Evolutionary conservation across 2,888 invertebrate genomes (phyloP).

Genomic region (Hydrotaea cyrtoneurina): DNA sequence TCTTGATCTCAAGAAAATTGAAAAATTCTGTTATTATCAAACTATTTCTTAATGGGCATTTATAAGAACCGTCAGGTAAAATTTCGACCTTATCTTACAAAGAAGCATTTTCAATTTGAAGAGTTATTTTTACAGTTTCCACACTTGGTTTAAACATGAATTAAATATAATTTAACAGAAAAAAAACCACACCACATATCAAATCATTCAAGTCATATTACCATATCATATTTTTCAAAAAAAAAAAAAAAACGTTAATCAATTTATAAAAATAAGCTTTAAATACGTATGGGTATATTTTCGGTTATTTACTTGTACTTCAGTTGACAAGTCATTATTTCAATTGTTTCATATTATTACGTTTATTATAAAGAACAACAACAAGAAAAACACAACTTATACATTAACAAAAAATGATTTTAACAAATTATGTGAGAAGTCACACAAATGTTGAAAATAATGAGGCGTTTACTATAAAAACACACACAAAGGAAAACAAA

Average conservation of each 20-base stretch:
- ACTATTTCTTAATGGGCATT: too few species aligned
- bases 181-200: slow-evolving; percentile 68
- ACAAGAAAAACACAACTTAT: neutral
- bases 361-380: too few species aligned
- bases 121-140: neutral
- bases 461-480: slow-evolving; percentile 36
- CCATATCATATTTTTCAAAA: slow-evolving; percentile 15
- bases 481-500: slow-evolving; percentile 44
- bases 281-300: slow-evolving; percentile 34
- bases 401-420: neutral
- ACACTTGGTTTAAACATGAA: neutral
- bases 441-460: slow-evolving; percentile 8
- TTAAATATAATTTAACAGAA: slow-evolving; percentile 11
- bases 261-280: slow-evolving; percentile 43
- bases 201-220: slow-evolving; percentile 67
- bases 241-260: slow-evolving; percentile 52
- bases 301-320: slow-evolving; percentile 62
- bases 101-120: too few species aligned
- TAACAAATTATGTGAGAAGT: slow-evolving; percentile 34
- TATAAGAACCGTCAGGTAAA: too few species aligned
- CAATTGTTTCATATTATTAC: too few species aligned
- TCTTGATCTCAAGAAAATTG: too few species aligned
- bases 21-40: too few species aligned
- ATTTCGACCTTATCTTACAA: too few species aligned
- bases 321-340: slow-evolving; percentile 67